Evolutionary conservation across 2,888 invertebrate species (phyloP), one percentile per base, ranked within the genome.

Genomic region (Synergus itoensis): DNA sequence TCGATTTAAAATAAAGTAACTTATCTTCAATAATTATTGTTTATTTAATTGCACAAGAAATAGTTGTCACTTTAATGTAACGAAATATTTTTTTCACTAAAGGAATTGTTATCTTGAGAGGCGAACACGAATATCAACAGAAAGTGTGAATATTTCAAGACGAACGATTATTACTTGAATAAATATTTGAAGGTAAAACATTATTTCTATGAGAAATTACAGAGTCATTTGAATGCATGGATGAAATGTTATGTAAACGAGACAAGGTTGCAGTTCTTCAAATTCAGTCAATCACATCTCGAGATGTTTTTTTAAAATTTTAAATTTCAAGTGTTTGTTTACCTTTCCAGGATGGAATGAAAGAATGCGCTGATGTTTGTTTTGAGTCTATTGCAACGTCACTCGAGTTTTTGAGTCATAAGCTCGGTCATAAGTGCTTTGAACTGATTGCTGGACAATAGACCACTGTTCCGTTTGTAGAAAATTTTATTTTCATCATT

Each of bases 131-230:
- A 28, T 36, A 73, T 73, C 53, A 73, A 73, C 65, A 65, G 41
- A 65, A n/a, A 53, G 53, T 48, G 48, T 73, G 53, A 73, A 73
- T 73, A 73, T 28, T 73, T 48, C 45, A 48, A 28, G 8, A 53
- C 16, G n/a, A 36, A 73, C 45, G 16, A 73, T 73, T 73, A 73
- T 73, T 48, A 36, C 28, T 73, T 73, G 69, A 73, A 73, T 73
- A 73, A 73, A 73, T 73, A 73, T 73, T 73, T 73, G 28, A 53
- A 73, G 48, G 48, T 53, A 16, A 53, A 53, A 73, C 69, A 73
- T 73, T 73, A 73, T 45, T 73, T 73, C 69, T 73, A 28, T 73
- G 48, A 36, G 69, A 73, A 73, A 73, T 73, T 73, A 73, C 53
- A 73, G 45, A 67, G 69, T 53, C 69, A 73, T 53, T 73, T 73